Base-by-base conservation (phyloP, 2,113 vertebrate genomes). In the Ancistrus triradiatus region DNA sequence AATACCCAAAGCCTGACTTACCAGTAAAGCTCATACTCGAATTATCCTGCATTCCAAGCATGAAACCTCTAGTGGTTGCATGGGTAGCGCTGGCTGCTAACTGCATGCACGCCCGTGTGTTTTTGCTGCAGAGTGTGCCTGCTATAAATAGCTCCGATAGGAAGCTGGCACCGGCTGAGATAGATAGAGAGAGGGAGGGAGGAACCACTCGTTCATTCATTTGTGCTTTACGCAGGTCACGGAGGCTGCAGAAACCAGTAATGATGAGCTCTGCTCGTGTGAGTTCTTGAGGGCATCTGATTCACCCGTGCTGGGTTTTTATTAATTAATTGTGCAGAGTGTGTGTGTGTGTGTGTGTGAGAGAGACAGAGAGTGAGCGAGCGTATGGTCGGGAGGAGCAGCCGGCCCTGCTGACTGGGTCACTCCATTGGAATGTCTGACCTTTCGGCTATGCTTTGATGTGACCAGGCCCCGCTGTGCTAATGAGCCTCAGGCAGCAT, bases 381-480 rank as follows among this genome's bases (percentile, higher is more conserved):
- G 51, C 28, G 57, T 68, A 48, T 60, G 63, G 59, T 55, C 14
- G 48, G 67, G 46, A 59, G 48, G 50, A 68, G 57, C 68, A 72
- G 68, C 40, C 73, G 71, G 81, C 75, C 77, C 81, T 82, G 83
- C 83, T 83, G 86, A 80, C 81, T 78, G 75, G 81, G 78, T 76
- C 81, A 79, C 87, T 86, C 80, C 74, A 81, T 81, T 82, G 84
- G 84, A 90, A 87, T 88, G 84, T 84, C 83, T 88, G 86, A 87
- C 88, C 85, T 89, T 87, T 90, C 80, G 72, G 77, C 67, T 67
- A 80, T 70, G 79, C 86, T 90, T 90, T 90, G 87, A 90, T 89
- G 85, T 86, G 85, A 86, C 81, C 85, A 81, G 79, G 82, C 77
- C 85, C 83, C 50, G 83, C 85, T 83, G 88, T 77, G 86, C 80